Percentiles rank a stretch among this genome's conserved stretches.
phyloP scores from a whole-genome alignment of 2,888 invertebrate species.

The Meteorus colon region DNA sequence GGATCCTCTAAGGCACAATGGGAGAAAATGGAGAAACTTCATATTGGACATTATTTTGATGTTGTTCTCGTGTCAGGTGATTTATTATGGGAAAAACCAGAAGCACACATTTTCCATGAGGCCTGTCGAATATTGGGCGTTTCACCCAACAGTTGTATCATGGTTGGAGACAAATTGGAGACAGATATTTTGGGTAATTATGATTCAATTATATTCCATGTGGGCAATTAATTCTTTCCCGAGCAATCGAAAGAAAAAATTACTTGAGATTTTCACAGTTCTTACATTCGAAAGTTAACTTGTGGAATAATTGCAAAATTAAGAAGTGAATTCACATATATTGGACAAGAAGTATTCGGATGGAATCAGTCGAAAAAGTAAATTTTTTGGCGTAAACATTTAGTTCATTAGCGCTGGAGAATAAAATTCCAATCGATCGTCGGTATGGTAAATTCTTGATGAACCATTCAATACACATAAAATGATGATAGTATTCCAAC shows the following conservation, averaged over 20 bases:
- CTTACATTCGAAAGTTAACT: too few species aligned
- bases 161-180: conserved; percentile 92
- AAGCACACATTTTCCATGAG: conserved; percentile 86
- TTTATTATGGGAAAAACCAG: conserved; percentile 90
- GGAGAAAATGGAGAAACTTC: conserved; percentile 87
- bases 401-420: too few species aligned
- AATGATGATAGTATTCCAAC: too few species aligned
- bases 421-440: too few species aligned
- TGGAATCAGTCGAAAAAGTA: too few species aligned
- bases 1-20: conserved; percentile 91
- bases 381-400: too few species aligned
- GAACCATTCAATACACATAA: too few species aligned
- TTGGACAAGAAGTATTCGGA: too few species aligned
- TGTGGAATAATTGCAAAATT: too few species aligned
- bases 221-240: not conserved
- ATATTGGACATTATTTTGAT: conserved; percentile 84
- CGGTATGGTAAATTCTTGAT: too few species aligned
- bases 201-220: not conserved
- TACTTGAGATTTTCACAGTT: too few species aligned
- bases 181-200: conserved; percentile 82
- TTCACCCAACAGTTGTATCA: conserved; percentile 84
- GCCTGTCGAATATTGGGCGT: conserved; percentile 86
- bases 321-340: too few species aligned
- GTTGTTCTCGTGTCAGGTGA: conserved; percentile 88
- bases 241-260: not conserved